These are phyloP conservation scores for Tachyglossus aculeatus DNA, from an alignment of 2,797 vertebrate genomes.

Conservation along the genomic window DNA sequence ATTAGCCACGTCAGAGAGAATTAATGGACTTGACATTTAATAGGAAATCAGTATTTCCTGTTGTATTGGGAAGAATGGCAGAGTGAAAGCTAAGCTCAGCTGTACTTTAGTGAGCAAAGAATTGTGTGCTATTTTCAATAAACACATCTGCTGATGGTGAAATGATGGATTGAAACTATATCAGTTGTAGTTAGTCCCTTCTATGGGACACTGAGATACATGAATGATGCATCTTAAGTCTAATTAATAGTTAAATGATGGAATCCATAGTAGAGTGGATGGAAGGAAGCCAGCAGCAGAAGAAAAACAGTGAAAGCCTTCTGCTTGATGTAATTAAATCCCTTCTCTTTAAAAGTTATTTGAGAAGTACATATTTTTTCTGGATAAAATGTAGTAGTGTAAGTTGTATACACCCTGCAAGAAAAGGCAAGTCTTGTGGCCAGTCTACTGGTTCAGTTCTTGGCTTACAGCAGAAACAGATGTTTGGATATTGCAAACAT, in stretches of 20 bases:
- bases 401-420: not conserved
- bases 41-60: not conserved
- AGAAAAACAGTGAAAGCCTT: not conserved
- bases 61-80: not conserved
- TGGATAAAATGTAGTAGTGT: not conserved
- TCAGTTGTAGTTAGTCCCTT: not conserved
- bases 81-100: not conserved
- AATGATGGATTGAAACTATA: not conserved
- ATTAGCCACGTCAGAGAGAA: not conserved
- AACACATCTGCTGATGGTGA: conserved; percentile 9
- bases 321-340: not conserved
- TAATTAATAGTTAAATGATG: conserved; percentile 9
- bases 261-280: not conserved
- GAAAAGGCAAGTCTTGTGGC: not conserved
- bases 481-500: not conserved
- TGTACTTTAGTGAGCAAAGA: not conserved
- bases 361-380: not conserved
- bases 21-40: not conserved
- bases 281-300: not conserved
- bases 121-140: not conserved
- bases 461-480: conserved; percentile 9
- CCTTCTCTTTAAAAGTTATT: not conserved
- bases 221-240: not conserved
- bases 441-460: conserved; percentile 5
- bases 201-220: not conserved